Percentiles rank a stretch among this genome's conserved stretches.
These are phyloP conservation scores for Tiliacea citrago DNA, from an alignment of 2,888 invertebrate species.

Conservation along the genomic window DNA sequence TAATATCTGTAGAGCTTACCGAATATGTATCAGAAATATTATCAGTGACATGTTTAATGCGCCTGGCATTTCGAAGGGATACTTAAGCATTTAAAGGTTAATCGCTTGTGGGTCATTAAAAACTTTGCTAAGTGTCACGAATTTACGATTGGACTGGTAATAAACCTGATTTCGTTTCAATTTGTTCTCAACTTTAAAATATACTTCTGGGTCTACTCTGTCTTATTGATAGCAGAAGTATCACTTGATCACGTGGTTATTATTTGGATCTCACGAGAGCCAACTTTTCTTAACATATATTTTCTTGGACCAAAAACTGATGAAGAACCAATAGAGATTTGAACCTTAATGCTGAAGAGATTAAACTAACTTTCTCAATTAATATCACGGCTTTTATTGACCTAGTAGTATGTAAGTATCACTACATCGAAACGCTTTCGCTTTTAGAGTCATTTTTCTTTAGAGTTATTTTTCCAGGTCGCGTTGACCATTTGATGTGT, in stretches of 20 bases:
- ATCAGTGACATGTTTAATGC: conserved; percentile 55
- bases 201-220: conserved; percentile 3
- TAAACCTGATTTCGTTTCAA: conserved; percentile 27
- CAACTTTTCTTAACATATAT: not conserved
- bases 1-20: conserved; percentile 42
- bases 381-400: conserved; percentile 17
- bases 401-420: conserved; percentile 11
- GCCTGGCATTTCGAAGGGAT: conserved; percentile 63
- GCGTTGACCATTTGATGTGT: not conserved
- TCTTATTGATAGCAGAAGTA: not conserved
- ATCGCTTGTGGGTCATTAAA: conserved; percentile 65
- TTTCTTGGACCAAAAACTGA: not conserved
- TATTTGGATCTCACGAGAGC: not conserved
- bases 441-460: conserved; percentile 21
- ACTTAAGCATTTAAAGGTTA: conserved; percentile 78
- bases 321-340: not conserved
- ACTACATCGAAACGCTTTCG: conserved; percentile 24
- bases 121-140: conserved; percentile 69
- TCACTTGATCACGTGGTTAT: not conserved
- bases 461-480: conserved; percentile 1
- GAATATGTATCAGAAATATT: conserved; percentile 48
- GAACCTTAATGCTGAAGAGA: conserved; percentile 12
- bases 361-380: conserved; percentile 17
- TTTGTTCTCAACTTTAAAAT: conserved; percentile 17
- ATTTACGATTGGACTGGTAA: conserved; percentile 24